Evolutionary conservation across 53 echinoderm and acorn worm genomes (phyloP).

Genomic region (Pentamera pediparva): DNA sequence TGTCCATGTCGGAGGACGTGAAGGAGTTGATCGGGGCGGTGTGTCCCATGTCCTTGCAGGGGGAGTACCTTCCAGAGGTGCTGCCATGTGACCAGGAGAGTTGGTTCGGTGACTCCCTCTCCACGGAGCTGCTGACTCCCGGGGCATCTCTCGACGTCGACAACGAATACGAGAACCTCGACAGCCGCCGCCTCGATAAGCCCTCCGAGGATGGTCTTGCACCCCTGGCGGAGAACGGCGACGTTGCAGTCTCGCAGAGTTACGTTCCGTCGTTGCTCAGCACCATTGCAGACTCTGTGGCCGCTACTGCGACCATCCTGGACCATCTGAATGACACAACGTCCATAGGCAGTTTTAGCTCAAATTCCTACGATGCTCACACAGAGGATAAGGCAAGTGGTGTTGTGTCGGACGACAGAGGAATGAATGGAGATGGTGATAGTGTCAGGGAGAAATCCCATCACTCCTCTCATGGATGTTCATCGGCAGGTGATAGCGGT

Average conservation of each 20-base stretch:
- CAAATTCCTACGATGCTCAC: not conserved
- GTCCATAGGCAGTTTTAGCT: not conserved
- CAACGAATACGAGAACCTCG: too few relatives aligned
- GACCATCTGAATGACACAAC: slow-evolving; percentile 6
- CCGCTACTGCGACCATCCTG: slow-evolving; percentile 9
- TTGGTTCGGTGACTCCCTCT: slow-evolving; percentile 24
- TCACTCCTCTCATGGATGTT: slow-evolving; percentile 25
- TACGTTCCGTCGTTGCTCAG: slow-evolving; percentile 12
- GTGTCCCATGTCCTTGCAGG: not conserved
- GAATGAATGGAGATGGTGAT: too few relatives aligned
- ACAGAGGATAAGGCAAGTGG: not conserved
- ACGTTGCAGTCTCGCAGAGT: not conserved
- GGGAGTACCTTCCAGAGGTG: slow-evolving; percentile 16
- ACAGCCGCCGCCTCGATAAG: too few relatives aligned
- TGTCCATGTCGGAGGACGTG: not conserved
- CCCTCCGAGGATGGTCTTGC: too few relatives aligned
- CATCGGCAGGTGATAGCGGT: slow-evolving; percentile 8
- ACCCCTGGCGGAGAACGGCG: not conserved
- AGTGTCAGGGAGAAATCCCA: not conserved
- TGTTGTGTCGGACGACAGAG: too few relatives aligned
- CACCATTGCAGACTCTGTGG: slow-evolving; percentile 19
- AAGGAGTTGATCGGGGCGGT: slow-evolving; percentile 14
- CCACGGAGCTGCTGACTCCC: slow-evolving; percentile 25
- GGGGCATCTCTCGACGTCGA: slow-evolving; percentile 13
- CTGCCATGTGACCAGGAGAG: slow-evolving; percentile 24